Evolutionary conservation across 1,140 invertebrate species (phyloP).

Genomic region (Caenorhabditis tropicalis): DNA sequence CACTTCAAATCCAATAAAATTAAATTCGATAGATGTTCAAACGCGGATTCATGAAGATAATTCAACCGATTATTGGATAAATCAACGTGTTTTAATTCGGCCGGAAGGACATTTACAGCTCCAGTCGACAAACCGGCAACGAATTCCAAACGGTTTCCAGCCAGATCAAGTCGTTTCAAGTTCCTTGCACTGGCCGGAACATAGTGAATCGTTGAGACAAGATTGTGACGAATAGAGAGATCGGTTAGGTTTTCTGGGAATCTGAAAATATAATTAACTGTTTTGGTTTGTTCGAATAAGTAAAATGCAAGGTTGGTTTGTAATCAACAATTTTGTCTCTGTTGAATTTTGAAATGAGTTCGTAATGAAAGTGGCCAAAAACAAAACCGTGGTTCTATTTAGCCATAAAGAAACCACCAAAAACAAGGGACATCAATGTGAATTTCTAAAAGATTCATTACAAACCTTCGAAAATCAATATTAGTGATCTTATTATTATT

Average conservation of each 20-base stretch:
- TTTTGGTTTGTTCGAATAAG: no score
- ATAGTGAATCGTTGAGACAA: constrained; percentile 52
- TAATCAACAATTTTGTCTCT: no score
- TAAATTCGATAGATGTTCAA: constrained; percentile 51
- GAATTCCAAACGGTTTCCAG: constrained; percentile 55
- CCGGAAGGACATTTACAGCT: constrained; percentile 54
- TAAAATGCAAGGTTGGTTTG: no score
- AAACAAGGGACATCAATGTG: no score
- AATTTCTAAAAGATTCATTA: background rate
- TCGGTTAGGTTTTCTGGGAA: constrained; percentile 55
- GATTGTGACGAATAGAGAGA: constrained; percentile 52
- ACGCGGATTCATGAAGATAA: constrained; percentile 52
- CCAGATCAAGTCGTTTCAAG: constrained; percentile 53
- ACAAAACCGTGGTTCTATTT: no score
- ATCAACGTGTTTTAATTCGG: constrained; percentile 50
- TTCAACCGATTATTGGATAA: constrained; percentile 53
- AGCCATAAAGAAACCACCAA: no score
- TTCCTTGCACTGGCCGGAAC: constrained; percentile 44
- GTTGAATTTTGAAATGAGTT: no score
- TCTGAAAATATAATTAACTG: constrained; percentile 16
- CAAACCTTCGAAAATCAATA: constrained; percentile 56
- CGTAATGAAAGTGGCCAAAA: no score
- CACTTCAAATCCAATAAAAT: constrained; percentile 56
- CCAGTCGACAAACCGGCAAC: constrained; percentile 47
- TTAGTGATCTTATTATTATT: constrained; percentile 55